Evolutionary conservation across 1,140 invertebrate genomes (phyloP).

Genomic region (Hermetia illucens): DNA sequence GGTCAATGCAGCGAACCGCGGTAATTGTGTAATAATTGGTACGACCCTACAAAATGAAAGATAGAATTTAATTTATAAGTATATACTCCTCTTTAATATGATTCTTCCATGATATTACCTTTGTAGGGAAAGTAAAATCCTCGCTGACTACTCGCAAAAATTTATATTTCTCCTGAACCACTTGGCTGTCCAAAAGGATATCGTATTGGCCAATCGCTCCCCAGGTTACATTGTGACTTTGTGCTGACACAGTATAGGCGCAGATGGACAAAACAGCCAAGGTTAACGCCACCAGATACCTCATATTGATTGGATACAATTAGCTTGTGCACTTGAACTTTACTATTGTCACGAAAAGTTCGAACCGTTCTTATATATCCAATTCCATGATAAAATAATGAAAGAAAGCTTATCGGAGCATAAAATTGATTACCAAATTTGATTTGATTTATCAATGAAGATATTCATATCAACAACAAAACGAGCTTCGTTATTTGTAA

Average conservation of each 20-base stretch:
- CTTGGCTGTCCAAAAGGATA: constrained; percentile 18
- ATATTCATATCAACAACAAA: too few species aligned
- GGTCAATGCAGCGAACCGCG: constrained; percentile 35
- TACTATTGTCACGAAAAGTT: too few species aligned
- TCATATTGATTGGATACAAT: too few species aligned
- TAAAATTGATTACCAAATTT: too few species aligned
- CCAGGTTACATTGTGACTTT: constrained; percentile 20
- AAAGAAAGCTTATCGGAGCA: too few species aligned
- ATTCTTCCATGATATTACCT: constrained; percentile 8
- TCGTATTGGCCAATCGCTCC: constrained; percentile 14
- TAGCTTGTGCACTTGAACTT: too few species aligned
- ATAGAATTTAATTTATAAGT: not conserved
- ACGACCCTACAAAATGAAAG: not conserved
- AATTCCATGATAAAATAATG: too few species aligned
- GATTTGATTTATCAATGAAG: too few species aligned
- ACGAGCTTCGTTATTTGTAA: too few species aligned
- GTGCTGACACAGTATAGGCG: not conserved
- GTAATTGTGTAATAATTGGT: constrained; percentile 25
- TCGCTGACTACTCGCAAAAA: constrained; percentile 25
- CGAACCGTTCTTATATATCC: too few species aligned
- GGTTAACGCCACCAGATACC: too few species aligned
- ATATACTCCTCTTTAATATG: not conserved
- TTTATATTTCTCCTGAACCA: constrained; percentile 25
- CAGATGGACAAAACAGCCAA: too few species aligned
- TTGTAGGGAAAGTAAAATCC: constrained; percentile 17